Evolutionary conservation across 2,888 invertebrate genomes (phyloP).

Genomic region (Ecliptopera silaceata): DNA sequence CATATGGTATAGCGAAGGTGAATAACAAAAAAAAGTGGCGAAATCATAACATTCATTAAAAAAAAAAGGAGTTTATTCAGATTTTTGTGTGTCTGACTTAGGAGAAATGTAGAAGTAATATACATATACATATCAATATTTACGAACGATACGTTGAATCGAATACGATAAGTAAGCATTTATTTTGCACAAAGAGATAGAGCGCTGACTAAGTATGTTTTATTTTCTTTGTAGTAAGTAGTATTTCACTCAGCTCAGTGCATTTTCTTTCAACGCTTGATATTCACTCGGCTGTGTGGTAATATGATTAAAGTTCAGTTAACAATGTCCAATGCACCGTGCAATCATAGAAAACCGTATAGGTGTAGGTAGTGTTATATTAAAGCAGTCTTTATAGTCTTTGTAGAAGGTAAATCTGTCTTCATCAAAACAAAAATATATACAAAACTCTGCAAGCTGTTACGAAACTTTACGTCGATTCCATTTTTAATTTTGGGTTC

Average conservation of each 20-base stretch:
- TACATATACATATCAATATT: too few relatives aligned
- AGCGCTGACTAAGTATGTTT: too few relatives aligned
- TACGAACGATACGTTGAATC: too few relatives aligned
- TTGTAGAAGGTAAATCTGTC: background rate
- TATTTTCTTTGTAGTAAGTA: too few relatives aligned
- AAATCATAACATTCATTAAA: background rate
- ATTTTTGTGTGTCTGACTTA: background rate
- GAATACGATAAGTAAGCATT: too few relatives aligned
- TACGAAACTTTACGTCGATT: conserved; percentile 53
- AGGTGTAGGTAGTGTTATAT: background rate
- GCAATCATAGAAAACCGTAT: background rate
- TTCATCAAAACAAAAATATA: conserved; percentile 22
- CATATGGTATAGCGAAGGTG: conserved; percentile 14
- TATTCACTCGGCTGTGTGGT: conserved; percentile 1
- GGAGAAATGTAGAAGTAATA: background rate
- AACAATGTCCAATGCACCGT: background rate
- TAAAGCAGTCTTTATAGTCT: background rate
- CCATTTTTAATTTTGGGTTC: conserved; percentile 68
- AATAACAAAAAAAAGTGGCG: background rate
- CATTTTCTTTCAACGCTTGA: background rate
- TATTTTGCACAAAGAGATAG: background rate
- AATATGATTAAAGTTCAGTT: conserved; percentile 7
- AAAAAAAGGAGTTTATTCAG: background rate
- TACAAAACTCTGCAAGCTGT: conserved; percentile 44
- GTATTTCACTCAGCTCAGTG: background rate